A percentile compares a stretch with the other conserved stretches of the same genome.
Conservation (phyloP, 2,888 invertebrate genomes). For the Drosophila nr. perissopoda region DNA sequence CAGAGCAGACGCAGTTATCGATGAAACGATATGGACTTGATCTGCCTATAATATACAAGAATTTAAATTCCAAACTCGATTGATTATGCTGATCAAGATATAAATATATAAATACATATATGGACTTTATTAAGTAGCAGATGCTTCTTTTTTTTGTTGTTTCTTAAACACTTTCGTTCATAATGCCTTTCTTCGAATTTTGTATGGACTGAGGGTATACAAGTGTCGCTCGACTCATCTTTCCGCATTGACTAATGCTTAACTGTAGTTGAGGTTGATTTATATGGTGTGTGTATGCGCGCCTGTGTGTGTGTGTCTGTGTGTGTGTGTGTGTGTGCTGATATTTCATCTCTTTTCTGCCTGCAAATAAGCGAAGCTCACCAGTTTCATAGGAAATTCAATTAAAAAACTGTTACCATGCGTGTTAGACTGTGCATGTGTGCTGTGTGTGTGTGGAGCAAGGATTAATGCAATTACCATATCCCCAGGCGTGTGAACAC, state of each 20-base stretch:
- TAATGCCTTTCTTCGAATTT: neutral
- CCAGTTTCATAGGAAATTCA: conserved; percentile 55
- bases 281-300: conserved; percentile 16
- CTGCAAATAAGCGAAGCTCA: conserved; percentile 54
- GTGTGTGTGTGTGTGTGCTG: neutral
- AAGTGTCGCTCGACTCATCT: neutral
- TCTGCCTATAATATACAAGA: neutral
- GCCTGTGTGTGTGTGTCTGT: neutral
- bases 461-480: conserved; percentile 69
- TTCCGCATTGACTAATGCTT: conserved; percentile 36
- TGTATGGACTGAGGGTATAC: neutral
- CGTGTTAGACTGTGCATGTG: neutral
- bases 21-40: neutral
- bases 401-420: conserved; percentile 62
- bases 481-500: conserved; percentile 48
- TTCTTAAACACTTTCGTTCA: neutral
- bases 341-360: conserved; percentile 34
- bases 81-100: neutral
- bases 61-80: neutral
- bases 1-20: neutral
- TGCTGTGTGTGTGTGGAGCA: conserved; percentile 24
- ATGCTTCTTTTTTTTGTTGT: neutral
- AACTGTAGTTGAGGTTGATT: conserved; percentile 44
- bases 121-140: neutral
- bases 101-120: neutral